Conservation (phyloP, 2,797 vertebrate species). For the Sylvilagus floridanus region DNA sequence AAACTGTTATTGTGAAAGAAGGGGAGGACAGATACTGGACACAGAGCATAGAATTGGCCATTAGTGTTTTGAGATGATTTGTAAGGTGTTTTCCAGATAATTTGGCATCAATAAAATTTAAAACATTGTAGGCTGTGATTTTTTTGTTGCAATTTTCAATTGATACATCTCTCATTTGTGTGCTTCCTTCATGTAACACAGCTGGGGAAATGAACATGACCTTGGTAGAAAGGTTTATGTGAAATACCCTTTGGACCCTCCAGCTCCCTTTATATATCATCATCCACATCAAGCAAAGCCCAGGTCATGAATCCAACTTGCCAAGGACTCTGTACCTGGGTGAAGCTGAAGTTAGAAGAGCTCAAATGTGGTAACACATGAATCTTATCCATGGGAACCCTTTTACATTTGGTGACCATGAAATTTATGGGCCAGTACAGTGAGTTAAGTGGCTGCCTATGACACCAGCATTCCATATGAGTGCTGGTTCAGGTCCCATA, state of each 20-base stretch:
- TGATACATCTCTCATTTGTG: not conserved
- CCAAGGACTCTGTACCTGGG: not conserved
- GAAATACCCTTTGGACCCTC: not conserved
- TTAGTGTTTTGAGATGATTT: not conserved
- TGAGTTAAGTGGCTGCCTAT: no score
- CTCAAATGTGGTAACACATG: not conserved
- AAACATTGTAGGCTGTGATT: not conserved
- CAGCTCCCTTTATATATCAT: not conserved
- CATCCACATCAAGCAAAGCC: not conserved
- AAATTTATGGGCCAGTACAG: not conserved
- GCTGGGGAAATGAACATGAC: not conserved
- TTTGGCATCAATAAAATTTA: not conserved
- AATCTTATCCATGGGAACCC: not conserved
- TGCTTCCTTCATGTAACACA: not conserved
- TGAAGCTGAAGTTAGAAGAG: not conserved
- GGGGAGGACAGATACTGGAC: not conserved
- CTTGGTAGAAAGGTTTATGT: not conserved
- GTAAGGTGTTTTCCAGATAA: not conserved
- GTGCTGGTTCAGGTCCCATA: no score
- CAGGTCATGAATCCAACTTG: not conserved
- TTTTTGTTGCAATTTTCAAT: not conserved
- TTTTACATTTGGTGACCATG: not conserved
- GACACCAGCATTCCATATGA: no score
- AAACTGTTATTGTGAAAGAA: not conserved
- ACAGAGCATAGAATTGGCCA: not conserved